Evolutionary conservation across 2,888 invertebrate genomes (phyloP).

Genomic region (Euspilapteryx auroguttella): DNA sequence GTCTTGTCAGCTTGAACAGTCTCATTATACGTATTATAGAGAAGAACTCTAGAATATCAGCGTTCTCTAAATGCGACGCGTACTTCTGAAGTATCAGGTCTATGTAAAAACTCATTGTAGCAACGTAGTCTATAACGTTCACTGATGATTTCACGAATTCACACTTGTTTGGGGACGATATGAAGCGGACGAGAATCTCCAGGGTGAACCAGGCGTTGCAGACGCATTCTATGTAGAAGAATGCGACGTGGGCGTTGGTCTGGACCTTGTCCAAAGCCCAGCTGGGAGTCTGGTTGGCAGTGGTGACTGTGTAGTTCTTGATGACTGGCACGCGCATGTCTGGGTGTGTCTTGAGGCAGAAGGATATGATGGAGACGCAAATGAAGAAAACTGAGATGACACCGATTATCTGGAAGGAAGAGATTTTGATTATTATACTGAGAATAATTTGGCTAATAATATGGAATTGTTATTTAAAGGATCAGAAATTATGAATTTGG

Average conservation of each 20-base stretch:
- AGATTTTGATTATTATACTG: no score
- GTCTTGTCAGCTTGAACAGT: conserved; percentile 94
- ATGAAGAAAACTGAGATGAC: conserved; percentile 99
- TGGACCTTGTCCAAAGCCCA: conserved; percentile 89
- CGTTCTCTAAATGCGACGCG: conserved; percentile 90
- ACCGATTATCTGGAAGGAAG: conserved; percentile 98
- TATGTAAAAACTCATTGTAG: conserved; percentile 97
- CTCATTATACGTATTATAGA: conserved; percentile 97
- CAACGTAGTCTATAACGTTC: conserved; percentile 99
- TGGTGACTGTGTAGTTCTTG: conserved; percentile 76
- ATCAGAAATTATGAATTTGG: no score
- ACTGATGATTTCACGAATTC: conserved; percentile 95
- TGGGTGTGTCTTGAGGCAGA: conserved; percentile 99
- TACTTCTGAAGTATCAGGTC: conserved; percentile 88
- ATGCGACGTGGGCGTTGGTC: conserved; percentile 95
- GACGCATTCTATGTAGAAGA: conserved; percentile 98
- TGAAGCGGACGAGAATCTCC: conserved; percentile 91
- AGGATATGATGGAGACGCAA: conserved; percentile 97
- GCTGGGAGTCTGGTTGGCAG: conserved; percentile 71
- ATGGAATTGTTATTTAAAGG: no score
- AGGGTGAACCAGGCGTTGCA: conserved; percentile 99
- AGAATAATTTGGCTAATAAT: no score
- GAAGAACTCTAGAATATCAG: conserved; percentile 96
- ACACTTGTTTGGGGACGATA: conserved; percentile 91
- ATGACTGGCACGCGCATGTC: conserved; percentile 94